Base-by-base conservation (phyloP, 2,797 vertebrate species). In the Apogon talboti region DNA sequence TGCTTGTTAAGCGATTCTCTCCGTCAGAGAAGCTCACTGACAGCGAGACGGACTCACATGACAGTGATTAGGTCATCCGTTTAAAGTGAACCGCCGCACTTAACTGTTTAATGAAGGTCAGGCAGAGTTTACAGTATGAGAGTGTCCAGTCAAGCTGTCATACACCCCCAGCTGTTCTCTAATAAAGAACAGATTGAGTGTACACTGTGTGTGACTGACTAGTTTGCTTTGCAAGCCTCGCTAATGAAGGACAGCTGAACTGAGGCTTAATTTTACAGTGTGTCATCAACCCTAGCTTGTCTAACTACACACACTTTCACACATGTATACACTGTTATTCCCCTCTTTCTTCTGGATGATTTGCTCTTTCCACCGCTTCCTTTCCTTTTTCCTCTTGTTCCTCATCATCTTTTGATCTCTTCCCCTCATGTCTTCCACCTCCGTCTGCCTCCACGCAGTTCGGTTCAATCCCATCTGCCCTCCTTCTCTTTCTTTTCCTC, bases 131-230 rank as follows among this genome's bases (percentile, higher is more conserved):
- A 90, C 74, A 74, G 79, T 81, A 74, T 74, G 61, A 76, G 77
- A 81, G 83, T 76, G 88, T 90, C 89, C 82, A 90, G 86, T 91
- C 76, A 85, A 86, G 89, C 83, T 89, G 85, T 89, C 85, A 82
- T 83, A 66, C 62, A 86, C 86, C 86, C 75, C 88, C 90, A 89
- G 88, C 89, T 90, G 86, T 89, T 91, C 82, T 74, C 79, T 91
- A 89, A 87, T 89, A 89, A 86, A 92, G 84, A 88, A 85, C 87
- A 90, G 87, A 91, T 87, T 88, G 84, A 86, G 74, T 84, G 84
- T 88, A 79, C 61, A 54, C 46, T 74, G 40, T 53, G n/a, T 48
- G 65, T 66, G 59, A 67, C 64, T 66, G 54, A 79, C 54, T 76
- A 63, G 61, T 85, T 85, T 76, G 71, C 83, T 72, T 80, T 83